Evolutionary conservation across 2,888 invertebrate genomes (phyloP), one percentile per base, ranked within the genome.

Genomic region (Temnothorax rugatulus): DNA sequence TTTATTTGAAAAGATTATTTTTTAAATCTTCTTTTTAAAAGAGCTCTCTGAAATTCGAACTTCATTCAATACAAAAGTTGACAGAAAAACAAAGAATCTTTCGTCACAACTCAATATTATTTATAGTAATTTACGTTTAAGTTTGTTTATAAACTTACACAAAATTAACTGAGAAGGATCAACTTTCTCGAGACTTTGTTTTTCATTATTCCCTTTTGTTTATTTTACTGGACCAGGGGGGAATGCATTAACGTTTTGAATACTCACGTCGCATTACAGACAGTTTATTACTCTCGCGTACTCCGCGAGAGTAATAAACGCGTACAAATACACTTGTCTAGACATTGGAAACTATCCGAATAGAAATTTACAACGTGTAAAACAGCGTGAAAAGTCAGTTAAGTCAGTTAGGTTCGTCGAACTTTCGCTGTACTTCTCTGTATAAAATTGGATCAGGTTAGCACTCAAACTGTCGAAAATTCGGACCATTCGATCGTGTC

Each of bases 391-490:
- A 68, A 29, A 44, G 29, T 57, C 29, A 41, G 47, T 44, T 41
- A 41, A 44, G 29, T 69, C 44, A 69, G 69, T 66, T 13, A 50
- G 61, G 34, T 47, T 75, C 4, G 47, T 1, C 74, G 52, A 75
- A 75, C 74, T 75, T 75, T 61, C 61, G 47, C 61, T 29, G 25
- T 29, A 59, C 59, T 44, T 44, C 68, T 69, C 54, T 69, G 29
- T 69, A 77, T 69, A 68, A 57, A 77, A 57, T 69, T 69, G 54
- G 57, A 69, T 77, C 44, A 47, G 66, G 21, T 50, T 64, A n/a
- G 77, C 54, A 29, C 77, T 77, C 77, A 9, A 77, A 77, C 77
- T 77, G 69, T 77, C 77, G 69, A 69, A 68, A 77, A 77, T 77
- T 77, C 69, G 68, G n/a, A 57, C 41, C 57, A 29, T 13, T 41